These are phyloP conservation scores for Anas bahamensis DNA, from an alignment of 2,797 vertebrate species.

Conservation along the genomic window DNA sequence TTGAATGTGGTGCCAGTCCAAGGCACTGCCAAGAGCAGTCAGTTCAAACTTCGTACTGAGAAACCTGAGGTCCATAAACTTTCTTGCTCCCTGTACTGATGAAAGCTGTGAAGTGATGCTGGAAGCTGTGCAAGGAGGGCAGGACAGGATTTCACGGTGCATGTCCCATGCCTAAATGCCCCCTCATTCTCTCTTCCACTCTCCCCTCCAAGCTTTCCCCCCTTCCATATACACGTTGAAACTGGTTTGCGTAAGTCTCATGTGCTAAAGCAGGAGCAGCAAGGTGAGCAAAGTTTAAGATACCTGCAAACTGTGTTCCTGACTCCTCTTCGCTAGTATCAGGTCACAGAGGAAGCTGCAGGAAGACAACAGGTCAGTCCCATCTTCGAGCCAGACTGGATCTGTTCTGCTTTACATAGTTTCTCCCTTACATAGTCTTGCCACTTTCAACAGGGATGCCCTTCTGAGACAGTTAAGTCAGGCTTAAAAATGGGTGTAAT, in stretches of 20 bases:
- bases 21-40: not conserved
- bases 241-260: not conserved
- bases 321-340: not conserved
- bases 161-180: not conserved
- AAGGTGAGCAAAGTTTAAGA: not conserved
- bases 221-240: fast-evolving
- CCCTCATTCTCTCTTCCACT: fast-evolving
- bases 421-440: not conserved
- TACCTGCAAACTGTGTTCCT: not conserved
- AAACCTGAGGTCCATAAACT: not conserved
- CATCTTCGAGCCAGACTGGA: not conserved
- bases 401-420: not conserved
- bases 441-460: not conserved
- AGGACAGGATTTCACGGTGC: not conserved
- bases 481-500: not conserved
- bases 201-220: not conserved
- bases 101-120: not conserved
- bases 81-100: not conserved
- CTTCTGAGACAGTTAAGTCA: not conserved
- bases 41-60: not conserved
- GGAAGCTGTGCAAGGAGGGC: not conserved
- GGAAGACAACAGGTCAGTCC: not conserved
- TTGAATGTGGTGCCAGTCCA: not conserved
- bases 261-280: not conserved
- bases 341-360: not conserved